Evolutionary conservation across 2,888 invertebrate species (phyloP).

Genomic region (Dermolepida albohirtum): DNA sequence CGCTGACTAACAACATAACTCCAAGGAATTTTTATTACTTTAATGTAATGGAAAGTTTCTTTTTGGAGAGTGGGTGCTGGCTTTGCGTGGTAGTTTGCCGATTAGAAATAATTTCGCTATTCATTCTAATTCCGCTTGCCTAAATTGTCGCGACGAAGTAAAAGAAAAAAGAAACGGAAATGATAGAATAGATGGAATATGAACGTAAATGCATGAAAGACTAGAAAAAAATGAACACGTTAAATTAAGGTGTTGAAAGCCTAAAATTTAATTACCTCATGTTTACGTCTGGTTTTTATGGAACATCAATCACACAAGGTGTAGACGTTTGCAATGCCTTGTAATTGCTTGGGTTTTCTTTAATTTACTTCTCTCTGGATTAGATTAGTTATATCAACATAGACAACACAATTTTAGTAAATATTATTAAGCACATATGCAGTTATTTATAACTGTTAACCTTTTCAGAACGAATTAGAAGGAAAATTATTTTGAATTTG

Average conservation of each 20-base stretch:
- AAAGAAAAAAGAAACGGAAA: not conserved
- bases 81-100: constrained; percentile 3
- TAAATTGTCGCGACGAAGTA: not conserved
- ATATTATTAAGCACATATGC: no score
- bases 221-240: no score
- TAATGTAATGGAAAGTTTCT: constrained; percentile 38
- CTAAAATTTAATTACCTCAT: no score
- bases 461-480: no score
- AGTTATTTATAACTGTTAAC: no score
- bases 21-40: constrained; percentile 36
- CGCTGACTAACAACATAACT: constrained; percentile 8
- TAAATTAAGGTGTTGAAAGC: no score
- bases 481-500: no score
- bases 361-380: no score
- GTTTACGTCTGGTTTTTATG: not conserved
- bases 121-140: constrained; percentile 13
- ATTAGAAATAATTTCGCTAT: constrained; percentile 18
- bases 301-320: constrained; percentile 23
- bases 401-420: no score
- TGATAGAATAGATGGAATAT: constrained; percentile 1
- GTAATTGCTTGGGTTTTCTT: no score
- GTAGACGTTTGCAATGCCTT: constrained; percentile 3
- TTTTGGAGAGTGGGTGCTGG: not conserved
- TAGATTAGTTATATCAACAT: no score
- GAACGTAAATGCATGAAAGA: not conserved